A percentile compares a stretch with the other conserved stretches of the same genome.
phyloP scores from a whole-genome alignment of 1,140 invertebrate genomes.

The Sycophaga agraensis region DNA sequence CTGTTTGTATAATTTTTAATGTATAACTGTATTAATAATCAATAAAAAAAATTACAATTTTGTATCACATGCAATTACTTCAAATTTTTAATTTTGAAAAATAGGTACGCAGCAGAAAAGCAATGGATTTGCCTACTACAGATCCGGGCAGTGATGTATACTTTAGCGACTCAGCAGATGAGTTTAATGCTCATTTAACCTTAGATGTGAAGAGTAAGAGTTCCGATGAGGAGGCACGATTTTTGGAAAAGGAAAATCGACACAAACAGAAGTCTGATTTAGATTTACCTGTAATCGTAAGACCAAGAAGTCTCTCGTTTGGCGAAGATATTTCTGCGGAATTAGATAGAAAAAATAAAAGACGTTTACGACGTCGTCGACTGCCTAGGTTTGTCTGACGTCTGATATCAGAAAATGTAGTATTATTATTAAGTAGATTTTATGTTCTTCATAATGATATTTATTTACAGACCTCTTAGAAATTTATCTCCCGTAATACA shows the following conservation, averaged over 20 bases:
- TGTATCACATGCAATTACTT: neutral
- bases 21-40: too few relatives aligned
- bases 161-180: constrained; percentile 57
- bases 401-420: too few relatives aligned
- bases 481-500: constrained; percentile 41
- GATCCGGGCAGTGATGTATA: constrained; percentile 61
- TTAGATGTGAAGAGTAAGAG: neutral
- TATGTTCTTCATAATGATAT: neutral
- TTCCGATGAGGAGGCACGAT: constrained; percentile 10
- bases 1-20: too few relatives aligned
- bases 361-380: constrained; percentile 54
- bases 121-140: constrained; percentile 58
- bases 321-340: constrained; percentile 53
- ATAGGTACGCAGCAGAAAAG: constrained; percentile 40
- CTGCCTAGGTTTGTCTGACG: constrained; percentile 24
- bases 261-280: constrained; percentile 11
- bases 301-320: constrained; percentile 59
- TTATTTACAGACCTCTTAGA: constrained; percentile 34
- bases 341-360: constrained; percentile 46
- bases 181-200: constrained; percentile 29
- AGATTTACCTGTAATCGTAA: constrained; percentile 41
- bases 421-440: too few relatives aligned
- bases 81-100: neutral
- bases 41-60: too few relatives aligned
- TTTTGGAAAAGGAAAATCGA: neutral